Evolutionary conservation across 1,140 invertebrate genomes (phyloP), one percentile per base, ranked within the genome.

Genomic region (Drosophila grimshawi): DNA sequence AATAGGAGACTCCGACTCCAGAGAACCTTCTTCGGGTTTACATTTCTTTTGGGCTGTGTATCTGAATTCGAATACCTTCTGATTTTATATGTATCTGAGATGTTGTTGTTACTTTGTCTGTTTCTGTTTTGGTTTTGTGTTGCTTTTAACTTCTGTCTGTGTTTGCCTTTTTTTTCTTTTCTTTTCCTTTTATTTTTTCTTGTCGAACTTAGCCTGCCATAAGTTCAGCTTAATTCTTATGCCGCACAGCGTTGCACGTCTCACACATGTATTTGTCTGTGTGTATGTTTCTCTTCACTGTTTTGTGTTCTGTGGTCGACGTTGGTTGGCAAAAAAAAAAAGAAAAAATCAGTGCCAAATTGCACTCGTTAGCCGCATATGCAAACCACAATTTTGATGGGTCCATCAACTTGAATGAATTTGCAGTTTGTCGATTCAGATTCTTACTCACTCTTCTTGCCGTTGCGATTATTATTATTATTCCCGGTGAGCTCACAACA

Each of bases 141-240:
- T 80, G 51, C 71, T 78, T 57, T 63, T 49, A 60, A 55, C 55
- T 61, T 19, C 19, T 51, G 65, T 49, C 61, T 72, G 57, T 85
- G 76, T 86, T 79, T 86, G 73, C 78, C 19, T 19, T 19, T 19
- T 19, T 19, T 19, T 19, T 19, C 19, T 19, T 19, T 19, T 19
- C 19, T 19, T 19, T 19, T 19, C 19, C 19, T 19, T 19, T 19
- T 19, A 19, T 73, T 81, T 76, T 19, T 69, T 56, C 62, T 49
- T 69, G 75, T 74, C 80, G 61, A 77, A 77, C 69, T 77, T 80
- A 62, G 51, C 55, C 39, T 51, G 52, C 78, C 61, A 66, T 83
- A 73, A 86, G 71, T 68, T 76, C 67, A 62, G 76, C 67, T 72
- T 73, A 86, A 76, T 81, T 86, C 78, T 78, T 78, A 81, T 82